Conservation (phyloP, 2,113 vertebrate genomes). For the Strix uralensis region DNA sequence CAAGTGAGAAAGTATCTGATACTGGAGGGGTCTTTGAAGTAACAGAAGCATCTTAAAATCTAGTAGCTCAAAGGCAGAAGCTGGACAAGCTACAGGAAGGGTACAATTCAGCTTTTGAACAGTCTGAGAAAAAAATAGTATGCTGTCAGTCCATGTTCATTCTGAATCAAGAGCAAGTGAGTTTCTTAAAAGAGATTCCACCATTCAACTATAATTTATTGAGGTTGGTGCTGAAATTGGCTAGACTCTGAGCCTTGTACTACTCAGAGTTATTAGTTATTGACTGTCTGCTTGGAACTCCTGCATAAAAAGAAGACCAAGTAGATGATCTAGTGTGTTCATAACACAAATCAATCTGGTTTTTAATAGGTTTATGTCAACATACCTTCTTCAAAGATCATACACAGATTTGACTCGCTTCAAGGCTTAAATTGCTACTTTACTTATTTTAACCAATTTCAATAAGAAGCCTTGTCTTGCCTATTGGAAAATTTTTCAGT, state of each 20-base stretch:
- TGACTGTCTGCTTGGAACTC: not conserved
- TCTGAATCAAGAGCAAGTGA: not conserved
- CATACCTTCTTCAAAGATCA: not conserved
- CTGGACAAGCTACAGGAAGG: not conserved
- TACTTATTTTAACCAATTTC: not conserved
- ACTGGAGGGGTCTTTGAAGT: not conserved
- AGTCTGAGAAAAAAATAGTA: not conserved
- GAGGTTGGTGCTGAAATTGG: not conserved
- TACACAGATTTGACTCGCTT: not conserved
- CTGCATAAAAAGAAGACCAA: not conserved
- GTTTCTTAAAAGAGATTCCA: not conserved
- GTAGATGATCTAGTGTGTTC: not conserved
- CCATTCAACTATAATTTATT: fast-evolving
- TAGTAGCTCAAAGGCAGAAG: not conserved
- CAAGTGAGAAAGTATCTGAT: not conserved
- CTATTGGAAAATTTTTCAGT: not conserved
- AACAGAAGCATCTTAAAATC: not conserved
- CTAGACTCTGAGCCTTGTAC: fast-evolving
- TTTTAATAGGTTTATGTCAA: not conserved
- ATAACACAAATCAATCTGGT: not conserved
- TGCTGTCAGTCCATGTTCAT: not conserved
- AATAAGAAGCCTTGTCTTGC: not conserved
- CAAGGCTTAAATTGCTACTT: not conserved
- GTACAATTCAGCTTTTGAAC: not conserved
- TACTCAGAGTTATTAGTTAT: not conserved